phyloP scores from a whole-genome alignment of 2,888 invertebrate species.

The Dasysyrphus albostriatus region DNA sequence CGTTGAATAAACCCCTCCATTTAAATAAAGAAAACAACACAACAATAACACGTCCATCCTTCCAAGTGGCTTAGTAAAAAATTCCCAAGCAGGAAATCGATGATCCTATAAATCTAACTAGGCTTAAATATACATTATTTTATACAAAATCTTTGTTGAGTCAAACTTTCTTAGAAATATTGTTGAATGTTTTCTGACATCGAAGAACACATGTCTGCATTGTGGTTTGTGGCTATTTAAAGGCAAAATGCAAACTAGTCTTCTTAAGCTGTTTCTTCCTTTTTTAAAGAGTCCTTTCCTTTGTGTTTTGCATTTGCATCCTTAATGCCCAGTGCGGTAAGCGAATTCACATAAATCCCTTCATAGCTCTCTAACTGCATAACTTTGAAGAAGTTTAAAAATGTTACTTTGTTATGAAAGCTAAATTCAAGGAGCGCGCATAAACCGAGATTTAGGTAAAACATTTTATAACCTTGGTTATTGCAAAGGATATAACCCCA shows the following conservation, averaged over 20 bases:
- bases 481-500: background rate
- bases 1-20: too few relatives aligned
- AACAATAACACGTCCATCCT: too few relatives aligned
- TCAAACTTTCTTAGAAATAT: background rate
- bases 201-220: too few relatives aligned
- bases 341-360: background rate
- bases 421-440: slow-evolving; percentile 36
- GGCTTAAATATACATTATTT: background rate
- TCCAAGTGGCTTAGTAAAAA: too few relatives aligned
- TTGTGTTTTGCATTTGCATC: background rate
- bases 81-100: background rate
- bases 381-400: slow-evolving; percentile 4
- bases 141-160: too few relatives aligned
- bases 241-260: background rate
- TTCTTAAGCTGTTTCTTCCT: background rate
- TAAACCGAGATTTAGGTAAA: background rate
- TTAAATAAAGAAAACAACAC: too few relatives aligned
- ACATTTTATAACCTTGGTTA: background rate
- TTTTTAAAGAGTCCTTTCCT: background rate
- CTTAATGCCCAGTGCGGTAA: background rate
- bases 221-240: slow-evolving; percentile 4
- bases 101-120: background rate
- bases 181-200: background rate
- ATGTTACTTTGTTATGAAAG: slow-evolving; percentile 34
- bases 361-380: background rate